phyloP scores from a whole-genome alignment of 2,113 vertebrate species.

The Phyllopteryx taeniolatus region DNA sequence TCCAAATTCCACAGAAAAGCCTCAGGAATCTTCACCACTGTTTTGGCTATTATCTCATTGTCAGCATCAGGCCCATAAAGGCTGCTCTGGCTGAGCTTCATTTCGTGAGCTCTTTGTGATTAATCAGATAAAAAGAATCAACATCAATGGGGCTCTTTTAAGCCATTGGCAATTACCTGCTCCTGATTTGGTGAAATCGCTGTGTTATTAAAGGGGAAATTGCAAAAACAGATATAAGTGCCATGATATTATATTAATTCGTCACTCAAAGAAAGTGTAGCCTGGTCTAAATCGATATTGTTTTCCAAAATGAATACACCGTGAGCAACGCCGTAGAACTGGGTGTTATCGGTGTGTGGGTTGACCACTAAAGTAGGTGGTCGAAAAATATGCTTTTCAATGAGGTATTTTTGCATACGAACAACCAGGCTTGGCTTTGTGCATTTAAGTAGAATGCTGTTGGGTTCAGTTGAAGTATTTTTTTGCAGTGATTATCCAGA shows the following conservation, averaged over 20 bases:
- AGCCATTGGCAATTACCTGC: slow-evolving; percentile 2
- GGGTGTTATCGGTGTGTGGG: not conserved
- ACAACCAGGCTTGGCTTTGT: not conserved
- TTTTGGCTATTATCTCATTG: slow-evolving; percentile 22
- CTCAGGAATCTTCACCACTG: slow-evolving; percentile 46
- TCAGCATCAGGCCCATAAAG: slow-evolving; percentile 17
- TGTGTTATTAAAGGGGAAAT: not conserved
- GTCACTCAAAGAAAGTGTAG: not conserved
- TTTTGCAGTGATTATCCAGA: slow-evolving; percentile 4
- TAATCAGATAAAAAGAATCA: slow-evolving; percentile 13
- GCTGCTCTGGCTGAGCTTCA: not conserved
- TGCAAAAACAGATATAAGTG: slow-evolving; percentile 1
- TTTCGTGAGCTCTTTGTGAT: slow-evolving; percentile 18
- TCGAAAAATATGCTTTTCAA: not conserved
- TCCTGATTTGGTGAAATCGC: not conserved
- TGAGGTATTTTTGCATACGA: not conserved
- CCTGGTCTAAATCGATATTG: not conserved
- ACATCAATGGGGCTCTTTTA: not conserved
- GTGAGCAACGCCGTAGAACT: not conserved
- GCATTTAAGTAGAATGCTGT: not conserved
- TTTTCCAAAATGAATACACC: not conserved
- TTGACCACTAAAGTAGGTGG: not conserved
- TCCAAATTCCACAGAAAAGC: slow-evolving; percentile 44
- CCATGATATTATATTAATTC: not conserved
- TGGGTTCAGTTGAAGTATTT: not conserved